Evolutionary conservation across 2,888 invertebrate genomes (phyloP), one percentile per base, ranked within the genome.

Genomic region (Onchidella celtica): DNA sequence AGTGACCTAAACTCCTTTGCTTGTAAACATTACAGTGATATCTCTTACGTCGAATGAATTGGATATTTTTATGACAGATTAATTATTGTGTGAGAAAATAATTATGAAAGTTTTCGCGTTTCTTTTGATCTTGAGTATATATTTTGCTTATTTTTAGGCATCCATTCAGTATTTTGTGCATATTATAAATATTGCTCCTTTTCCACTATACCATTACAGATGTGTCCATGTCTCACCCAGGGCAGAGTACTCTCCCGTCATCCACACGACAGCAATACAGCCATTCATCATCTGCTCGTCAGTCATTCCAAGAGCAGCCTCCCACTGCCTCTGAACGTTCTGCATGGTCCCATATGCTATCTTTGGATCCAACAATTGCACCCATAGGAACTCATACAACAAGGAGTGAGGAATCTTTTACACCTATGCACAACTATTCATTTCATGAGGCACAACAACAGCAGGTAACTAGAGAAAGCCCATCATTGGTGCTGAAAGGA

Each of bases 281-380:
- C 47, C 65, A 55, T 66, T 68, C 77, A 24, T 38, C 73, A 59
- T 73, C 73, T 34, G 36, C 73, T 40, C 34, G 34, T n/a, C 68
- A 21, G 0, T n/a, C 27, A 34, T 55, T 32, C 4, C 68, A 32
- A 21, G 68, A 66, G 57, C 77, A 68, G 14, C 57, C 47, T 6
- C 24, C 68, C 11, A 27, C 21, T 4, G 32, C 73, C 21, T 36
- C 63, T 29, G 81, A 81, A 57, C 74, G 81, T 6, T 81, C 81
- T n/a, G 81, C 75, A 14, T 81, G 81, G 81, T 73, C 81, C 21
- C 81, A 81, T n/a, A 36, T 81, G 61, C 32, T 75, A 32, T 75
- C 81, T 21, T n/a, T 81, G n/a, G 75, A 81, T 59, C 81, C 73
- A 36, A 59, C 79, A 17, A 59, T 40, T 2, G 47, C 72, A 21